Conservation (phyloP, 2,113 vertebrate genomes). For the zebrafish (Danio rerio) region GRCz12tu NC_133182.1:67658501-67659000, state of each 20-base stretch:
- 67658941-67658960: not conserved
- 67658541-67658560: conserved; percentile 45
- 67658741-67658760: conserved; percentile 88
- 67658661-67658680: conserved; percentile 32
- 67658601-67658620: not conserved
- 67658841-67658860: conserved; percentile 77
- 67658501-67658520: conserved; percentile 51
- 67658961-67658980: not conserved
- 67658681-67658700: conserved; percentile 42
- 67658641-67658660: conserved; percentile 19
- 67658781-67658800: conserved; percentile 84
- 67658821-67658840: conserved; percentile 97
- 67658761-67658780: conserved; percentile 95
- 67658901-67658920: too few species aligned
- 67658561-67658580: conserved; percentile 41
- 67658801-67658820: conserved; percentile 82
- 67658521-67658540: not conserved
- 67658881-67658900: too few species aligned
- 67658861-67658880: not conserved
- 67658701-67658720: conserved; percentile 50
- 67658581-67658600: not conserved
- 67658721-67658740: conserved; percentile 95
- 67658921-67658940: too few species aligned
- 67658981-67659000: not conserved
- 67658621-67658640: not conserved